Base-by-base conservation (phyloP, 2,113 vertebrate species). In the Falco punctatus region DNA sequence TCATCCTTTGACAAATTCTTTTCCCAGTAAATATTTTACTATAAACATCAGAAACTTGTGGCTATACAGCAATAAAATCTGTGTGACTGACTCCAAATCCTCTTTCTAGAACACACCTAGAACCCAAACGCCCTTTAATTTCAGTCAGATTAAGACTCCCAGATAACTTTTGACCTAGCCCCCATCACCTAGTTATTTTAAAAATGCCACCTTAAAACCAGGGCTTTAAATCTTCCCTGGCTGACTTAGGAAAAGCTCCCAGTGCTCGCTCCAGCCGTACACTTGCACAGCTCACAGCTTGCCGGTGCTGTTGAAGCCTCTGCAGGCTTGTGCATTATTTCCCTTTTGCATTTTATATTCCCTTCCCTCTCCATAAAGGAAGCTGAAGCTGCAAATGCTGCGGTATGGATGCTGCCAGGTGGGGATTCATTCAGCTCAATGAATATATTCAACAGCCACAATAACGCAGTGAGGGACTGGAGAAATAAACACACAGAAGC, bases 401-500 rank as follows among this genome's bases (percentile, higher is more conserved):
- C 8, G n/a, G 46, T 64, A 75, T 32, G 49, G 90, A 88, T 81
- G 73, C 67, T 94, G 96, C 94, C 94, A 82, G 91, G 81, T 95
- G 89, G 94, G 92, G 95, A 96, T 92, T 73, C 82, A 57, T 95
- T 92, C 93, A 74, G 75, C 71, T 86, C 92, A 32, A 54, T 92
- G 92, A 94, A 92, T 95, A 83, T 71, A 97, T 95, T 95, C 91
- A 94, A 64, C 54, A 86, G 88, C 89, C 49, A 35, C 88, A 81
- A 21, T 46, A 57, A 54, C 28, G n/a, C 61, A 84, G 52, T 61
- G 33, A 88, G 38, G 72, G 54, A 65, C 1, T 0, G 11, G 71
- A 87, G 84, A 44, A 91, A 48, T 5, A 46, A 70, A 21, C 32
- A 2, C 32, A 17, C 28, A 62, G 83, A 67, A 81, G 51, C 66